A percentile compares a stretch with the other conserved stretches of the same genome.
Conservation (phyloP, 1,140 invertebrate genomes). For the Eueides isabella region DNA sequence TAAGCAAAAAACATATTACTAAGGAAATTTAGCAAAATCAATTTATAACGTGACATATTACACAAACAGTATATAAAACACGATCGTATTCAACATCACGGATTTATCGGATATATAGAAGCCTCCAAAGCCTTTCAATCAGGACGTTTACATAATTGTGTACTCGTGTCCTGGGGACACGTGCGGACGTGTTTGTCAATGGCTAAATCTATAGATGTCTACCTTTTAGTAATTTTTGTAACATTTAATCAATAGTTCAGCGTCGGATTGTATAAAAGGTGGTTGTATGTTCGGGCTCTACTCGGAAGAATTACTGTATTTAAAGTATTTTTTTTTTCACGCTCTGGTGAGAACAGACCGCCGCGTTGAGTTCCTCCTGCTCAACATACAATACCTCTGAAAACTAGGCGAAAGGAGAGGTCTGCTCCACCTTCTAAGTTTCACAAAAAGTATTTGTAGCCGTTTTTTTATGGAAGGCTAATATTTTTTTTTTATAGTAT, state of each 20-base stretch:
- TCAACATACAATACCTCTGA: too few relatives aligned
- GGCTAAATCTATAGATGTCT: neutral
- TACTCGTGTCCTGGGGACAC: constrained; percentile 1
- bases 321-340: too few relatives aligned
- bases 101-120: constrained; percentile 2
- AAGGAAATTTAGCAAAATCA: neutral
- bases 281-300: too few relatives aligned
- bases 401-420: too few relatives aligned
- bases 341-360: too few relatives aligned
- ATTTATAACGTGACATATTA: neutral
- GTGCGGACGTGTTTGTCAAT: neutral
- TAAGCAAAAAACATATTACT: neutral
- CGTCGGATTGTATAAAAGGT: neutral
- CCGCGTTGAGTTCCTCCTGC: too few relatives aligned
- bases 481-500: too few relatives aligned
- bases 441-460: too few relatives aligned
- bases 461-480: too few relatives aligned
- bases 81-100: constrained; percentile 26
- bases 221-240: neutral
- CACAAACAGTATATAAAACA: constrained; percentile 3
- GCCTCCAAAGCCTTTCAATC: constrained; percentile 20
- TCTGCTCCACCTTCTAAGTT: too few relatives aligned
- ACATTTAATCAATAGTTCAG: neutral
- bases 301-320: too few relatives aligned
- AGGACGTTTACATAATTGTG: constrained; percentile 24